phyloP scores from a whole-genome alignment of 2,888 invertebrate species.

The Oithona nana region DNA sequence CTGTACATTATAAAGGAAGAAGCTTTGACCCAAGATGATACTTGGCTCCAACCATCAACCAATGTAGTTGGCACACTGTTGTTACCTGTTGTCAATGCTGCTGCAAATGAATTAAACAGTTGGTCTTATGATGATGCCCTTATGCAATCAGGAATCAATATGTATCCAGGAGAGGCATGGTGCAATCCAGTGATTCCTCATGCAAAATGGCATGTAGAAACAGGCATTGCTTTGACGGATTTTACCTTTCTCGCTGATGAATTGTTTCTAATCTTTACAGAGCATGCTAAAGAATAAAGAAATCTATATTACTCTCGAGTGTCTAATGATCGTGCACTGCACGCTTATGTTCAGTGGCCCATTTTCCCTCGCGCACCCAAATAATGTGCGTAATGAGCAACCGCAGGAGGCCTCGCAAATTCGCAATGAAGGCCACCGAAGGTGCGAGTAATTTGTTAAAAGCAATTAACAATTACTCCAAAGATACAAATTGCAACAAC shows the following conservation, averaged over 20 bases:
- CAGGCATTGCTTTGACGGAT: constrained; percentile 4
- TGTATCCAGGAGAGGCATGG: constrained; percentile 16
- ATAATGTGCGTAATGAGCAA: too few relatives aligned
- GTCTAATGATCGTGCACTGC: too few relatives aligned
- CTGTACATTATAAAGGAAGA: background rate
- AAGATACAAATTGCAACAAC: too few relatives aligned
- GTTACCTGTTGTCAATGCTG: constrained; percentile 1
- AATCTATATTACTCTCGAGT: too few relatives aligned
- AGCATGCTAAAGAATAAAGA: too few relatives aligned
- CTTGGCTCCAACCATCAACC: too few relatives aligned
- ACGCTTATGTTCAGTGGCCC: too few relatives aligned
- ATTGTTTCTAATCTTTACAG: constrained; percentile 2
- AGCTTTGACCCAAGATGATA: background rate
- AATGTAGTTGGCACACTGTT: background rate
- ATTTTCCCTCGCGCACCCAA: too few relatives aligned
- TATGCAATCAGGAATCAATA: constrained; percentile 5
- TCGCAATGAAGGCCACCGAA: too few relatives aligned
- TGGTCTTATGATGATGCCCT: constrained; percentile 2
- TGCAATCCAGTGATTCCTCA: constrained; percentile 15
- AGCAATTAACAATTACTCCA: too few relatives aligned
- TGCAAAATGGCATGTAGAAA: constrained; percentile 16
- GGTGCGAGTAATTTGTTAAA: too few relatives aligned
- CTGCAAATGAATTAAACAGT: constrained; percentile 1
- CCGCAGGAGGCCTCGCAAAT: too few relatives aligned
- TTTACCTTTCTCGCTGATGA: constrained; percentile 5